Evolutionary conservation across 2,888 invertebrate species (phyloP), one percentile per base, ranked within the genome.

Genomic region (Temnothorax ravouxi): DNA sequence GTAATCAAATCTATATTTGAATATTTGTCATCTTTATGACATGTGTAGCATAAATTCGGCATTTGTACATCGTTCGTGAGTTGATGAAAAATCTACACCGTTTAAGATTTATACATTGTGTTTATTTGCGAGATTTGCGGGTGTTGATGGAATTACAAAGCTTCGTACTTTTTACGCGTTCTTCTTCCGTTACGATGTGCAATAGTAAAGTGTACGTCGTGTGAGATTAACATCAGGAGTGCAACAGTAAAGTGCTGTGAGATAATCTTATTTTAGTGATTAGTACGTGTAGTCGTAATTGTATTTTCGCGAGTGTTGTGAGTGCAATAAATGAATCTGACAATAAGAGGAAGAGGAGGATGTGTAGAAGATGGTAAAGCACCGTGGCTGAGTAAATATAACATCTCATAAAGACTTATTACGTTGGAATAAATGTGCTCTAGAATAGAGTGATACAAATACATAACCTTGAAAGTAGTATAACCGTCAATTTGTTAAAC

Each of bases 221-320:
- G 44, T 44, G 64, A 44, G n/a, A 66, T 44, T 66, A 64, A 66
- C 41, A 21, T 64, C 64, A 41, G 15, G 15, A 66, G 21, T 64
- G 13, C 11, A 18, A n/a, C 9, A 29, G n/a, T 62, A 62, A 62
- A 62, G 38, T 62, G 41, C 64, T n/a, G 64, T 44, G 64, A 15
- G 25, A 66, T 66, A 38, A 66, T 66, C 64, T 66, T 41, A 64
- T 64, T 66, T 11, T 66, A 15, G 44, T 44, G 13, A 66, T 66
- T 66, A 66, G 44, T 62, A 62, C 38, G 38, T 44, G 44, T 44
- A n/a, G 21, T 25, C 15, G 64, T 44, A 66, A 66, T 44, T 5
- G 41, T 64, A 38, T 34, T 61, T 64, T 64, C 44, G n/a, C 2
- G 13, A 44, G 8, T 64, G 41, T 62, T 38, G 38, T 25, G 3